Conservation (phyloP, 2,888 invertebrate genomes). For the Pelosia muscerda region DNA sequence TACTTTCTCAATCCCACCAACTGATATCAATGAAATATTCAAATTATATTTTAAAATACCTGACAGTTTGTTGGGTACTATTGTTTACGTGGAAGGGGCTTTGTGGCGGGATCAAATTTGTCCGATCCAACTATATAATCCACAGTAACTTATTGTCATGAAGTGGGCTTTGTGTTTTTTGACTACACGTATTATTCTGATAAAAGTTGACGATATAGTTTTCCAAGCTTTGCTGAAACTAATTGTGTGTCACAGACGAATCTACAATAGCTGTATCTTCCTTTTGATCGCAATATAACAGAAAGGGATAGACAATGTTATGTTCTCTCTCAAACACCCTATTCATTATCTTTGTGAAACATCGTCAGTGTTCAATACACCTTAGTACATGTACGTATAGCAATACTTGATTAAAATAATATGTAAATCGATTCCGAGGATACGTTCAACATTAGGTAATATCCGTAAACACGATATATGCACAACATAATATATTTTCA, state of each 20-base stretch:
- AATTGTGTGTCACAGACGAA: not conserved
- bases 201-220: not conserved
- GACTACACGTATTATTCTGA: not conserved
- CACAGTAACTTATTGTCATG: not conserved
- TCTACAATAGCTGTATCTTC: not conserved
- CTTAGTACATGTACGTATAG: not conserved
- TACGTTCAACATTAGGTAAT: conserved; percentile 3
- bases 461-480: not conserved
- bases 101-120: not conserved
- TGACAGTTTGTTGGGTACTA: too few species aligned
- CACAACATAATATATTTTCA: conserved; percentile 14
- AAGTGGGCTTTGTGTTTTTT: not conserved
- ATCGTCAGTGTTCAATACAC: not conserved
- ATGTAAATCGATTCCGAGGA: conserved; percentile 8
- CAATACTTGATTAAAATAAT: not conserved
- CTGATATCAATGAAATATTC: not conserved
- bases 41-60: not conserved
- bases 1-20: not conserved
- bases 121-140: not conserved
- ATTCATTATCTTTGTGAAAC: not conserved
- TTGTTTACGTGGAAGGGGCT: too few species aligned
- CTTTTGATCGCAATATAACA: not conserved
- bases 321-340: not conserved
- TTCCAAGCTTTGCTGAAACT: not conserved
- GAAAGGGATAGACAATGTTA: not conserved